Evolutionary conservation across 2,888 invertebrate species (phyloP).

Genomic region (Oligia strigilis): DNA sequence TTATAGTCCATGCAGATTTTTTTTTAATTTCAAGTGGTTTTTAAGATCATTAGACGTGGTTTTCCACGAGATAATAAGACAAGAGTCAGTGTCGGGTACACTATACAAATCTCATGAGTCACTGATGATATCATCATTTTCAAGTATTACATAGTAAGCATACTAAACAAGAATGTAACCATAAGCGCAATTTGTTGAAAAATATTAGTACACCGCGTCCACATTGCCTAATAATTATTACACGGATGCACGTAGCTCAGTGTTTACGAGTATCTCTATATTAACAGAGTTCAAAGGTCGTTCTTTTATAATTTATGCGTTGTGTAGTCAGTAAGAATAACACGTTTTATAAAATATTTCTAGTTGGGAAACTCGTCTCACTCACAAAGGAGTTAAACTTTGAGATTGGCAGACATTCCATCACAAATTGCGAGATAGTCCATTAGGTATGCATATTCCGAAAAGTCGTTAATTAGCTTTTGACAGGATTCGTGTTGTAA

Average conservation of each 20-base stretch:
- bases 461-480: constrained; percentile 30
- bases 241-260: constrained; percentile 14
- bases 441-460: constrained; percentile 27
- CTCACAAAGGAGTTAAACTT: constrained; percentile 30
- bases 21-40: not conserved
- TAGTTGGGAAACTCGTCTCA: constrained; percentile 31
- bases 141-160: constrained; percentile 64
- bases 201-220: constrained; percentile 36
- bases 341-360: constrained; percentile 5
- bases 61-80: constrained; percentile 47
- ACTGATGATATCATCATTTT: constrained; percentile 80
- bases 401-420: constrained; percentile 29
- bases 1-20: not conserved
- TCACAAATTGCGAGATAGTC: constrained; percentile 36
- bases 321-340: constrained; percentile 8
- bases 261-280: constrained; percentile 16
- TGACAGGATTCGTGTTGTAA: constrained; percentile 32
- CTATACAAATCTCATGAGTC: constrained; percentile 76
- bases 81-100: constrained; percentile 28
- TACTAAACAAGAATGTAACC: constrained; percentile 62
- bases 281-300: constrained; percentile 32
- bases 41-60: constrained; percentile 21
- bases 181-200: constrained; percentile 46
- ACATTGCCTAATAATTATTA: constrained; percentile 39
- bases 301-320: constrained; percentile 25